A percentile compares a stretch with the other conserved stretches of the same genome.
Conservation (phyloP, 1,140 invertebrate genomes). For the Acyrthosiphon pisum region DNA sequence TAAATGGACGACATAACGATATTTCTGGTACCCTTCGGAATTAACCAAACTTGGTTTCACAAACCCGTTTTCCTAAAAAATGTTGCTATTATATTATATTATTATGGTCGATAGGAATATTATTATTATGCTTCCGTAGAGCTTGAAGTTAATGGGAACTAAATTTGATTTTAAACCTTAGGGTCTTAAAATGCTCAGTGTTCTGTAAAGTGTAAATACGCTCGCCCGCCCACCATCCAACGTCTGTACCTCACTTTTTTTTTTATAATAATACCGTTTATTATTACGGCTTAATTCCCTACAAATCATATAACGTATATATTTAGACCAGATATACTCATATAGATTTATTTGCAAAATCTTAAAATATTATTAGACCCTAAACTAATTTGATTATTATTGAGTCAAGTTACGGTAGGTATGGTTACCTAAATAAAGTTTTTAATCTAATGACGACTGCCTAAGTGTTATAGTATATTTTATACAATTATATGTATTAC, state of each 20-base stretch:
- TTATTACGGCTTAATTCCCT: background rate
- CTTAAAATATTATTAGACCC: background rate
- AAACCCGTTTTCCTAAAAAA: background rate
- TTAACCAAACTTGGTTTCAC: background rate
- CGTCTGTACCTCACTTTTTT: background rate
- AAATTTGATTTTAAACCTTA: conserved; percentile 19
- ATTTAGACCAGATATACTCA: background rate
- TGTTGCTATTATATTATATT: background rate
- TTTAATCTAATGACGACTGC: background rate
- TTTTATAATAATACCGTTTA: conserved; percentile 10
- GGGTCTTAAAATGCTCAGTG: background rate
- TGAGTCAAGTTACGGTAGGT: background rate
- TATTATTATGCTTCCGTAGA: background rate
- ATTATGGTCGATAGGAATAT: background rate
- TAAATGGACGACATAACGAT: conserved; percentile 23
- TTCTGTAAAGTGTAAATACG: background rate
- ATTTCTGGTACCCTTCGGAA: conserved; percentile 23
- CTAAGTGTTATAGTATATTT: background rate
- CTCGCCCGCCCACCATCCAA: background rate
- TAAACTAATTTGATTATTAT: background rate
- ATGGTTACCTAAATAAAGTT: background rate
- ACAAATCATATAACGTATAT: background rate
- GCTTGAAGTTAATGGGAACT: background rate
- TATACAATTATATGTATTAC: background rate
- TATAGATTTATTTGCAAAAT: background rate